These are phyloP conservation scores for Synanthedon formicaeformis DNA, from an alignment of 2,888 invertebrate species.

Conservation along the genomic window DNA sequence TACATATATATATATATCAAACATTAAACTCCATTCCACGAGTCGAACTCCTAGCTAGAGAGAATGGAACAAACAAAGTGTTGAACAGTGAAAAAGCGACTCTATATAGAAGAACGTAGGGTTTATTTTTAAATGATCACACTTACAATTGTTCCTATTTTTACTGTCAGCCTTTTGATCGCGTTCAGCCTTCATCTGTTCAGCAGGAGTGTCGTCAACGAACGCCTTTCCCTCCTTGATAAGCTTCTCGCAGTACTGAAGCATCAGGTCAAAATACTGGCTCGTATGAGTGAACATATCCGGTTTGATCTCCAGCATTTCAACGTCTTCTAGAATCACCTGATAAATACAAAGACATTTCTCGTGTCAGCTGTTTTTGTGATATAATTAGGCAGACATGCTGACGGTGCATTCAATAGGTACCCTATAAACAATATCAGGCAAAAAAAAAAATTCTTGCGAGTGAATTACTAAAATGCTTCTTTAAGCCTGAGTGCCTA, in stretches of 20 bases:
- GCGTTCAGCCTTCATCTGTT: conserved; percentile 93
- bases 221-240: conserved; percentile 92
- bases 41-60: not conserved
- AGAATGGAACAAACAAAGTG: not conserved
- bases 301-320: conserved; percentile 90
- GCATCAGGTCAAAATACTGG: conserved; percentile 94
- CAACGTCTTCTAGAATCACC: conserved; percentile 91
- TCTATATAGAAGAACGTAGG: too few relatives aligned
- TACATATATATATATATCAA: not conserved
- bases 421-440: too few relatives aligned
- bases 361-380: too few relatives aligned
- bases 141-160: conserved; percentile 86
- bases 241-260: conserved; percentile 88
- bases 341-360: conserved; percentile 9
- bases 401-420: not conserved
- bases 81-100: too few relatives aligned
- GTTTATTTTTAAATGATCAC: too few relatives aligned
- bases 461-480: too few relatives aligned
- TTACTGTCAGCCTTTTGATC: conserved; percentile 88
- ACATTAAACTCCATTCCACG: conserved; percentile 1
- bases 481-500: too few relatives aligned
- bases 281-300: conserved; percentile 96
- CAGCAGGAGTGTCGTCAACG: conserved; percentile 95
- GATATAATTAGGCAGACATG: not conserved
- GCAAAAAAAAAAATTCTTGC: too few relatives aligned